A percentile compares a stretch with the other conserved stretches of the same genome.
These are phyloP conservation scores for Sesia apiformis DNA, from an alignment of 2,888 invertebrate species.

Conservation along the genomic window DNA sequence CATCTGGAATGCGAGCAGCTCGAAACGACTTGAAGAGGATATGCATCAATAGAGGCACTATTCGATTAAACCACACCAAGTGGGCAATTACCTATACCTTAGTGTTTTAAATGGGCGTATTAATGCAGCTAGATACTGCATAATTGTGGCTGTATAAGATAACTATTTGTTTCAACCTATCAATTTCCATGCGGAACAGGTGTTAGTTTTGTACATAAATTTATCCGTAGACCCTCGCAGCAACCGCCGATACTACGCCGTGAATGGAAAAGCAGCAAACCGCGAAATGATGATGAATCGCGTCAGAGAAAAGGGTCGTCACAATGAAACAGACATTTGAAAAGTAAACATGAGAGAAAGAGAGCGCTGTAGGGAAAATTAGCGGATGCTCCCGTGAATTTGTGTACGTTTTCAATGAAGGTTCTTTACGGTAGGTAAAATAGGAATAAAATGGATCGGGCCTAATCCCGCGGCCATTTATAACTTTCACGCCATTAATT, in stretches of 20 bases:
- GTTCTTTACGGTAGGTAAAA: constrained; percentile 72
- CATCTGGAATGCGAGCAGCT: too few species aligned
- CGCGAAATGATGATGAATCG: constrained; percentile 75
- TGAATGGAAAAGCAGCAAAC: constrained; percentile 71
- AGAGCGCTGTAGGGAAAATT: constrained; percentile 54
- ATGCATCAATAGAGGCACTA: too few species aligned
- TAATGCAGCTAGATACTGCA: too few species aligned
- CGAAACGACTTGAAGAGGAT: too few species aligned
- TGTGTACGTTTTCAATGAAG: constrained; percentile 74
- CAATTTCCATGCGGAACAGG: neutral
- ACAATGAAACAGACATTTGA: constrained; percentile 35
- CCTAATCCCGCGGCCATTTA: constrained; percentile 71
- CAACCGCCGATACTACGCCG: constrained; percentile 11
- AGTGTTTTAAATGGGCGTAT: too few species aligned
- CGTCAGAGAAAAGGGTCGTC: constrained; percentile 51
- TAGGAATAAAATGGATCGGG: constrained; percentile 70
- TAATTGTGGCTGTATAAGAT: too few species aligned
- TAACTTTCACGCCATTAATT: constrained; percentile 74
- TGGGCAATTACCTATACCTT: too few species aligned
- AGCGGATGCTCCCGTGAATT: constrained; percentile 68
- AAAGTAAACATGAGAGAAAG: constrained; percentile 25
- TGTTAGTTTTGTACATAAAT: neutral
- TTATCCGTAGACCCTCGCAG: neutral
- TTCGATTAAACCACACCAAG: too few species aligned
- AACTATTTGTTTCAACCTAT: too few species aligned